Conservation (phyloP, 2,113 vertebrate species). For the Fregata magnificens region DNA sequence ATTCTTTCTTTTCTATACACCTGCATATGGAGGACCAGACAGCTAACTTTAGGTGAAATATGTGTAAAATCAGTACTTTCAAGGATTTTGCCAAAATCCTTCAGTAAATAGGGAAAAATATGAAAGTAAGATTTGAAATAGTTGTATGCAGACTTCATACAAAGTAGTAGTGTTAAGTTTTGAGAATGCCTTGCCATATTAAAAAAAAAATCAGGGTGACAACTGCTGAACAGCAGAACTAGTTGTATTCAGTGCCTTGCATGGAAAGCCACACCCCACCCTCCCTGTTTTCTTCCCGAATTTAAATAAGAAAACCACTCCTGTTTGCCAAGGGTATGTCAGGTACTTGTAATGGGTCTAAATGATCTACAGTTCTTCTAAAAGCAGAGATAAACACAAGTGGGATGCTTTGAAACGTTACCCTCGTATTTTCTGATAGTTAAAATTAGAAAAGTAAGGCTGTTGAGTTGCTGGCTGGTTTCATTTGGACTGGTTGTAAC, state of each 20-base stretch:
- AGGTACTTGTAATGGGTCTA: neutral
- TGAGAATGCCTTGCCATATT: neutral
- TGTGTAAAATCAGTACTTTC: neutral
- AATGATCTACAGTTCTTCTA: neutral
- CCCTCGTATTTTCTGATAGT: constrained; percentile 2
- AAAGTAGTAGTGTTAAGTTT: neutral
- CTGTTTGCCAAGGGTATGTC: neutral
- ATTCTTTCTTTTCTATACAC: neutral
- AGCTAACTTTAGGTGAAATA: neutral
- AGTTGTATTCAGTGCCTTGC: neutral
- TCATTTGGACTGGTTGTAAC: neutral
- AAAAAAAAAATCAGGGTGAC: neutral
- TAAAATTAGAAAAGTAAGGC: constrained; percentile 34
- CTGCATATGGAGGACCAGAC: neutral
- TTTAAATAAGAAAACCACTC: neutral
- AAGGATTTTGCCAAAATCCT: neutral
- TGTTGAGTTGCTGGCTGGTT: constrained; percentile 6
- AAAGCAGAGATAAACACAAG: neutral
- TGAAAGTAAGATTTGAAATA: neutral
- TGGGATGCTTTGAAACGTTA: neutral
- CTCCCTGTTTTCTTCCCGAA: neutral
- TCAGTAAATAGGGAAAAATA: neutral
- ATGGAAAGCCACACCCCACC: neutral
- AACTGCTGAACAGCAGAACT: neutral
- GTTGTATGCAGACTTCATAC: neutral